phyloP scores from a whole-genome alignment of 2,888 invertebrate species.

The Anoncus sp. region DNA sequence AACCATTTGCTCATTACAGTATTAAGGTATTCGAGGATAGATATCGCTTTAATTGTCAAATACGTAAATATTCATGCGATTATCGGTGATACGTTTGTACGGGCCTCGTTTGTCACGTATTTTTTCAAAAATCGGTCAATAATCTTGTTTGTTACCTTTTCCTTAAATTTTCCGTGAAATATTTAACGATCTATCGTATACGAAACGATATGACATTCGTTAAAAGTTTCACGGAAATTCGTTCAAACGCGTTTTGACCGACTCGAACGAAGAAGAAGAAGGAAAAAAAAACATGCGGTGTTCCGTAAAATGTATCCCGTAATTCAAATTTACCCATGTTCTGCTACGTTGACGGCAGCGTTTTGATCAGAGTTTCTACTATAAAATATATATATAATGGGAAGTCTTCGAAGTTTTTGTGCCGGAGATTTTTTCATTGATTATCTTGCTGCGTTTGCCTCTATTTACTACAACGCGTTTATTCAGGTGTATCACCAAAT shows the following conservation, averaged over 20 bases:
- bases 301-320: conserved; percentile 41
- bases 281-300: conserved; percentile 15
- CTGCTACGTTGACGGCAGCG: conserved; percentile 50
- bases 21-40: conserved; percentile 83
- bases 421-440: conserved; percentile 26
- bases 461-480: conserved; percentile 15
- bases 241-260: neutral
- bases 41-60: conserved; percentile 83
- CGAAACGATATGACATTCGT: neutral
- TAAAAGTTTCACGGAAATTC: neutral
- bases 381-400: conserved; percentile 38
- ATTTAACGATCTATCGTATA: neutral
- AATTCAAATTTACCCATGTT: conserved; percentile 50
- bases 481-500: conserved; percentile 9
- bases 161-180: neutral
- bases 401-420: conserved; percentile 47
- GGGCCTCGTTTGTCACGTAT: conserved; percentile 76
- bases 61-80: conserved; percentile 81
- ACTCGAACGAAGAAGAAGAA: neutral
- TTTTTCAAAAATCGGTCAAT: too few species aligned
- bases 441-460: conserved; percentile 35
- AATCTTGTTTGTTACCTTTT: conserved; percentile 10
- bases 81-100: conserved; percentile 77
- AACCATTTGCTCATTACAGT: conserved; percentile 83
- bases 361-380: conserved; percentile 55